Base-by-base conservation (phyloP, 1,140 invertebrate genomes). In the Ooceraea biroi region DNA sequence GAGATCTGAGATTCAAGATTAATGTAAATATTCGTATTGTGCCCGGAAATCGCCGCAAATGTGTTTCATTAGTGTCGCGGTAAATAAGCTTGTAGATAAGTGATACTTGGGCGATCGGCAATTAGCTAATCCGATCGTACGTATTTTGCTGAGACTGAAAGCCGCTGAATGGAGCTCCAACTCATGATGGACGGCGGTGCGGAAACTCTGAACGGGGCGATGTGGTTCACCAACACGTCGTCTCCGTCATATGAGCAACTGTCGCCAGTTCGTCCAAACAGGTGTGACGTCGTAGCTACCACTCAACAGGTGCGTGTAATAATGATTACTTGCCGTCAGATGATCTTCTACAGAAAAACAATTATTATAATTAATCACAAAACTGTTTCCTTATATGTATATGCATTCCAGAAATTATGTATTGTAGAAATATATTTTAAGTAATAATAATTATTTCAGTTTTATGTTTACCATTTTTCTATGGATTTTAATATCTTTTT, bases 181-280 rank as follows among this genome's bases (percentile, higher is more conserved):
- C 85, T 92, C 66, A 93, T 92, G 44, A 93, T 93, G 93, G 93
- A 93, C 68, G 60, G 89, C n/a, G 89, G 89, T 46, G 85, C 92
- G 68, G 93, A 91, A 82, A 89, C 90, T 78, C 76, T 93, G 36
- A 92, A 91, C 74, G 91, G 88, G 52, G 63, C 90, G 25, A 92
- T 92, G 88, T 93, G 93, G 93, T 90, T 93, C 44, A 86, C 85
- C 19, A 91, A 87, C 44, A 90, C 92, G 17, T 84, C 92, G 19
- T 92, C 93, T 19, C 91, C 93, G 11, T 88, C 91, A 19, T 94
- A 93, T 77, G 92, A 94, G 66, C 91, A 94, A 77, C 71, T 93
- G 63, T 94, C 93, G 44, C 92, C 93, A 0, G 90, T 89, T 76
- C 92, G 88, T 30, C 84, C 90, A 36, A 91, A n/a, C n/a, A n/a